Conservation (phyloP, 2,113 vertebrate genomes). For the Cromileptes altivelis region DNA sequence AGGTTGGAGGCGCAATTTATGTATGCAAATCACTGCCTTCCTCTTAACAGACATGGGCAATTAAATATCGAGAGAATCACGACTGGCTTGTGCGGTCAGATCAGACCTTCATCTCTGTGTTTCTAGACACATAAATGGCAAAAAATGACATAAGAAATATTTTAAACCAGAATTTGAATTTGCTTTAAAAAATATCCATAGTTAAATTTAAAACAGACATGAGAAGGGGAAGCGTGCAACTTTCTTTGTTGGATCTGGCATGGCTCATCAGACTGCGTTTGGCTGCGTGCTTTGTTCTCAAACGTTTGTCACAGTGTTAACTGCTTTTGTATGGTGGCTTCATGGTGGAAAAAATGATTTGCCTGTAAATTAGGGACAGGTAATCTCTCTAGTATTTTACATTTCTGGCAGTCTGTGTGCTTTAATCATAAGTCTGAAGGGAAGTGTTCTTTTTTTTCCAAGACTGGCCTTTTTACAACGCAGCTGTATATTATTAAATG, state of each 20-base stretch:
- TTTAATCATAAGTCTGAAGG: background rate
- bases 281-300: slow-evolving; percentile 46
- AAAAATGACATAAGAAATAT: background rate
- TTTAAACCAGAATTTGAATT: background rate
- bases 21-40: slow-evolving; percentile 25
- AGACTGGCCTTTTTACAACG: background rate
- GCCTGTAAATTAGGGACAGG: background rate
- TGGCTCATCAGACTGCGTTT: slow-evolving; percentile 8
- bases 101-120: slow-evolving; percentile 6
- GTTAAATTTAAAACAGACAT: background rate
- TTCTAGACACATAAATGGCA: background rate
- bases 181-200: background rate
- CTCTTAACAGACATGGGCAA: background rate
- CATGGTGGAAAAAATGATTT: background rate
- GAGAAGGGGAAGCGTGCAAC: background rate
- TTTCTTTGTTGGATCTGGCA: slow-evolving; percentile 34
- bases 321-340: background rate
- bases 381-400: background rate
- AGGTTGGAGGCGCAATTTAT: slow-evolving; percentile 38
- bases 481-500: background rate
- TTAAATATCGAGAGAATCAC: slow-evolving; percentile 32
- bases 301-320: background rate
- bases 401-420: background rate
- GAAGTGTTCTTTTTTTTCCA: background rate
- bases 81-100: background rate